These are phyloP conservation scores for Zaprionus lineosus DNA, from an alignment of 2,888 invertebrate species.

Conservation along the genomic window DNA sequence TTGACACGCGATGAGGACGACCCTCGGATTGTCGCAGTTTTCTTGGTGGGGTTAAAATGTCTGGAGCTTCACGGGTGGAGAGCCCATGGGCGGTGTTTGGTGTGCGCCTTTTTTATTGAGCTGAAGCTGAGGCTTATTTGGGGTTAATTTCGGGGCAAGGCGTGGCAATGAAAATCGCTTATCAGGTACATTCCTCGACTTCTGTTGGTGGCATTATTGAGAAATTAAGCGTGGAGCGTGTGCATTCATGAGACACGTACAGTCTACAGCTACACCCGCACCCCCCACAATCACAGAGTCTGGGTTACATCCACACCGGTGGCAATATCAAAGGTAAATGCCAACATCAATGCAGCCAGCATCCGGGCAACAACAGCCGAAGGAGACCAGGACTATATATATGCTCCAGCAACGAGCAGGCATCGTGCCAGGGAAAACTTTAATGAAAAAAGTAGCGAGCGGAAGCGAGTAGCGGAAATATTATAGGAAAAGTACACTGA, in stretches of 20 bases:
- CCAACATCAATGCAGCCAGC: slow-evolving; percentile 13
- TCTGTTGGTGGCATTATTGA: slow-evolving; percentile 62
- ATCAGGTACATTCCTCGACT: slow-evolving; percentile 59
- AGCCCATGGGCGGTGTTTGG: neutral
- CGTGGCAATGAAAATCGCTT: slow-evolving; percentile 51
- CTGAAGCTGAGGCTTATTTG: slow-evolving; percentile 1
- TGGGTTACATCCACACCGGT: too few relatives aligned
- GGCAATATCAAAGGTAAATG: slow-evolving; percentile 9
- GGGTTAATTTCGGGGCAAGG: neutral
- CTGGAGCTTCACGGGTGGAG: slow-evolving; percentile 38
- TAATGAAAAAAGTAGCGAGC: slow-evolving; percentile 60
- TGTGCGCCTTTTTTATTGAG: slow-evolving; percentile 25
- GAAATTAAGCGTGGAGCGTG: slow-evolving; percentile 64
- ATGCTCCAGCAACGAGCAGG: neutral
- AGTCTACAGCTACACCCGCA: slow-evolving; percentile 5
- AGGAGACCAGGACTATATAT: neutral
- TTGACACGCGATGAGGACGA: slow-evolving; percentile 21
- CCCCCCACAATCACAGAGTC: too few relatives aligned
- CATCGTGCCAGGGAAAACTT: slow-evolving; percentile 46
- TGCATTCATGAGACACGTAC: slow-evolving; percentile 51
- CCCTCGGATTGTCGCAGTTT: neutral
- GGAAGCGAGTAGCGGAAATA: slow-evolving; percentile 44
- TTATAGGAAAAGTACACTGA: slow-evolving; percentile 26
- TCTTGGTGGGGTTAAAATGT: slow-evolving; percentile 54
- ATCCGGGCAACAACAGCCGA: too few relatives aligned